phyloP scores from a whole-genome alignment of 1,140 invertebrate genomes.

The Andrena cerasifolii region DNA sequence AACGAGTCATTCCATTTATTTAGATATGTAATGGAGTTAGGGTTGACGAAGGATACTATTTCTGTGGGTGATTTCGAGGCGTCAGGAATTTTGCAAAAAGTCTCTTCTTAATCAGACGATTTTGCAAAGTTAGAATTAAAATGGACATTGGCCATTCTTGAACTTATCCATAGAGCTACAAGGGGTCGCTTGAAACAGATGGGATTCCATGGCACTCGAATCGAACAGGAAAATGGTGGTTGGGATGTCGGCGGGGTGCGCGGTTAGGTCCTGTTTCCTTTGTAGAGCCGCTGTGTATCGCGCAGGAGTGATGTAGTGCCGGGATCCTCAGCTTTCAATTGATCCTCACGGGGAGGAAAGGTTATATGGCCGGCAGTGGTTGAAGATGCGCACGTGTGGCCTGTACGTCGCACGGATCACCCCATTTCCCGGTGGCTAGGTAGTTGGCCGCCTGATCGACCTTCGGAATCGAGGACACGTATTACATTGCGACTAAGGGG shows the following conservation, averaged over 20 bases:
- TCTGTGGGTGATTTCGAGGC: too few relatives aligned
- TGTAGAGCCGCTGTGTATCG: background rate
- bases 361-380: slow-evolving; percentile 19
- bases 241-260: background rate
- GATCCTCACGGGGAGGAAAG: background rate
- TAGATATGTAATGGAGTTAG: too few relatives aligned
- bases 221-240: background rate
- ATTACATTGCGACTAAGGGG: slow-evolving; percentile 48
- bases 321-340: slow-evolving; percentile 30
- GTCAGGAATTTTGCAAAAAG: too few relatives aligned
- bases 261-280: slow-evolving; percentile 7
- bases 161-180: too few relatives aligned
- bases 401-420: slow-evolving; percentile 31
- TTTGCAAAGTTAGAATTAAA: too few relatives aligned
- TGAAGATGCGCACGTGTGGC: slow-evolving; percentile 34
- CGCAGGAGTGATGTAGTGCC: slow-evolving; percentile 20
- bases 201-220: background rate
- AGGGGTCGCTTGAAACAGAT: too few relatives aligned
- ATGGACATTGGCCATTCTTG: too few relatives aligned
- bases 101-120: too few relatives aligned
- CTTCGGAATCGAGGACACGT: slow-evolving; percentile 50
- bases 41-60: too few relatives aligned
- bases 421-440: slow-evolving; percentile 32
- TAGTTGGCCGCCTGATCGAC: slow-evolving; percentile 44
- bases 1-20: too few relatives aligned